Conservation (phyloP, 2,113 vertebrate genomes). For the Ornithorhynchus anatinus region DNA sequence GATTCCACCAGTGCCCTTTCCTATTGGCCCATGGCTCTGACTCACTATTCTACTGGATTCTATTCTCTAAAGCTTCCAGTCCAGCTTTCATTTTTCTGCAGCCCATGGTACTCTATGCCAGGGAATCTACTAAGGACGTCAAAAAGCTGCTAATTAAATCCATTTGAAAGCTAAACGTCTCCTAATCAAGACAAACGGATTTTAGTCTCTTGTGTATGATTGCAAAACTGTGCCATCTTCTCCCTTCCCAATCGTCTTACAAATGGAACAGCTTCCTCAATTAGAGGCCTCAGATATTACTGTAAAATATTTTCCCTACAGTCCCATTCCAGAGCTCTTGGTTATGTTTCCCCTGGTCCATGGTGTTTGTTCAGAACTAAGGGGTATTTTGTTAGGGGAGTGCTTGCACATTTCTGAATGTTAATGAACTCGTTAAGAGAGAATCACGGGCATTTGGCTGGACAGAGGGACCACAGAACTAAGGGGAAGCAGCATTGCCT, state of each 20-base stretch:
- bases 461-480: not conserved
- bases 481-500: not conserved
- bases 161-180: conserved; percentile 43
- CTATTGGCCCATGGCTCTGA: not conserved
- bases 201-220: conserved; percentile 19
- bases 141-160: conserved; percentile 51
- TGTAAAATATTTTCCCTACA: conserved; percentile 49
- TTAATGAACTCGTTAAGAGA: conserved; percentile 53
- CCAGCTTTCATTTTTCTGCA: not conserved
- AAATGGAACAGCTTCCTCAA: conserved; percentile 17
- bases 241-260: not conserved
- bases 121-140: conserved; percentile 34
- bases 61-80: not conserved
- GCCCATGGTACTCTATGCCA: not conserved
- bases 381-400: conserved; percentile 43
- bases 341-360: conserved; percentile 21
- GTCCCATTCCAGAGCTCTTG: conserved; percentile 19
- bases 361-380: conserved; percentile 35
- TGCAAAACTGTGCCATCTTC: conserved; percentile 25
- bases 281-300: conserved; percentile 40
- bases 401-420: not conserved
- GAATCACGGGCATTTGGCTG: not conserved
- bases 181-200: conserved; percentile 64
- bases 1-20: not conserved
- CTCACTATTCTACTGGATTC: not conserved